Conservation (phyloP, 2,113 vertebrate genomes). For the Calyptomena viridis region DNA sequence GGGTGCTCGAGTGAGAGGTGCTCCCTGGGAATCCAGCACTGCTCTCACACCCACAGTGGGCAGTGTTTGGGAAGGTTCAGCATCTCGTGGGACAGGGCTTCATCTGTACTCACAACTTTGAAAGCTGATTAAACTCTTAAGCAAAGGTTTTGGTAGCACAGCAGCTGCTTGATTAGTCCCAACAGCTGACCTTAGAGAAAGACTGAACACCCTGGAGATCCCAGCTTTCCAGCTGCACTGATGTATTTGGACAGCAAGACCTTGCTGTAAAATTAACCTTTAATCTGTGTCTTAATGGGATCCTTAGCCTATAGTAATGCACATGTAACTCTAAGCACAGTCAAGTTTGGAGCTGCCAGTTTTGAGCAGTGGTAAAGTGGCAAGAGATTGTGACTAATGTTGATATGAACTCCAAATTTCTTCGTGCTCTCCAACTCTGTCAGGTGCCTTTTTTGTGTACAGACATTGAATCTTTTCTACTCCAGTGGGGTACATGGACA, state of each 20-base stretch:
- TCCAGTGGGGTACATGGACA: background rate
- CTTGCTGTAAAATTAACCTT: slow-evolving; percentile 41
- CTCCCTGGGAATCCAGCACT: background rate
- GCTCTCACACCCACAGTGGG: background rate
- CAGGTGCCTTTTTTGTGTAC: slow-evolving; percentile 46
- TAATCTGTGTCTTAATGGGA: slow-evolving; percentile 14
- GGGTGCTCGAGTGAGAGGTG: background rate
- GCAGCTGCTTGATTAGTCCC: background rate
- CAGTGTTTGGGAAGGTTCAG: background rate
- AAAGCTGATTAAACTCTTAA: background rate
- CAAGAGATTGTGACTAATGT: background rate
- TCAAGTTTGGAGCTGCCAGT: background rate
- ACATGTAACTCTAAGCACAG: background rate
- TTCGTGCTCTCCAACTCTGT: background rate
- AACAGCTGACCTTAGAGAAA: background rate
- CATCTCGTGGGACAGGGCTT: background rate
- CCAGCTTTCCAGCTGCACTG: slow-evolving; percentile 34
- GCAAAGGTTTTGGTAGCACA: background rate
- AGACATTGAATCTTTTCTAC: background rate
- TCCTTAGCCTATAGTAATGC: background rate
- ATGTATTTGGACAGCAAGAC: slow-evolving; percentile 4
- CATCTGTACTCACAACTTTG: background rate
- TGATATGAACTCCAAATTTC: background rate
- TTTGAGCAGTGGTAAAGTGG: background rate
- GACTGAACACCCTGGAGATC: background rate